A percentile compares a stretch with the other conserved stretches of the same genome.
Conservation (phyloP, 2,888 invertebrate genomes). For the Megamerina dolium region DNA sequence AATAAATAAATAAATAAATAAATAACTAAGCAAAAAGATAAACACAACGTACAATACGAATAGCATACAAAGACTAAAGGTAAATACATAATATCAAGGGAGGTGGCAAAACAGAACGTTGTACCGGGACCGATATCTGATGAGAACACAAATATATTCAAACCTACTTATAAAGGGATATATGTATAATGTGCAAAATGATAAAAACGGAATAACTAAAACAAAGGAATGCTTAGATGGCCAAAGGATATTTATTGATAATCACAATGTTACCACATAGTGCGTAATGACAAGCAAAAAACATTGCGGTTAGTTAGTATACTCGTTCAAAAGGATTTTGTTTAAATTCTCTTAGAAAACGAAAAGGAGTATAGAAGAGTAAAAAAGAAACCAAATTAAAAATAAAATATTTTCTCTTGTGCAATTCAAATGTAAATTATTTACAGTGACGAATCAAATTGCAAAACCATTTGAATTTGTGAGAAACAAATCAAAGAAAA, state of each 20-base stretch:
- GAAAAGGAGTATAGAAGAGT: not conserved
- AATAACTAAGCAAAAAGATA: not conserved
- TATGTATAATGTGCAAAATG: too few species aligned
- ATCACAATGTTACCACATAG: too few species aligned
- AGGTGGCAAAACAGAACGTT: not conserved
- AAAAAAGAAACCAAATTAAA: not conserved
- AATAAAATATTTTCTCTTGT: too few species aligned
- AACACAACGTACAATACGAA: too few species aligned
- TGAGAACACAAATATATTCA: not conserved
- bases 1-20: conserved; percentile 7
- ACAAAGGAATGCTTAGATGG: too few species aligned
- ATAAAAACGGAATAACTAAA: too few species aligned
- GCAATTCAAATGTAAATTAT: too few species aligned
- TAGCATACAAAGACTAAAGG: not conserved
- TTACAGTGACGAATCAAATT: too few species aligned
- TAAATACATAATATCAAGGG: not conserved
- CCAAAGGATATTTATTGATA: conserved; percentile 11
- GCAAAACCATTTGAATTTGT: too few species aligned
- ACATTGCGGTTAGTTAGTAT: conserved; percentile 3
- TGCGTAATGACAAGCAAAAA: too few species aligned
- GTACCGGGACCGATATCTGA: not conserved
- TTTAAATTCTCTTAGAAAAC: not conserved
- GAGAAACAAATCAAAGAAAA: too few species aligned
- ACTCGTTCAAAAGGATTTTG: conserved; percentile 2
- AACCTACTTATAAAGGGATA: too few species aligned